Evolutionary conservation across 2,113 vertebrate genomes (phyloP).

Genomic region (Myodes glareolus): DNA sequence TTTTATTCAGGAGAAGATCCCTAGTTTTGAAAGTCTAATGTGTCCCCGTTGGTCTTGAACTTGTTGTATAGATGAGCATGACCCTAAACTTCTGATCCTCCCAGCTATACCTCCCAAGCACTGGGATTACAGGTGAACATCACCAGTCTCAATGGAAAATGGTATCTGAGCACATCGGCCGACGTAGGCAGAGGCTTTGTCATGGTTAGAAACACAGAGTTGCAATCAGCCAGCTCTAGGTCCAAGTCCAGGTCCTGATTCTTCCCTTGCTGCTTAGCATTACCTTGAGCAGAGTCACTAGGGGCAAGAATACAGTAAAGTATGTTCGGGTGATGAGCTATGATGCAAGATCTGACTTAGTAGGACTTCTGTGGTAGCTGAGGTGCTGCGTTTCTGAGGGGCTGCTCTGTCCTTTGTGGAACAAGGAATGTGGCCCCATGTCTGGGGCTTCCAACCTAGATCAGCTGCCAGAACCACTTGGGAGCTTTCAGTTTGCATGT

Average conservation of each 20-base stretch:
- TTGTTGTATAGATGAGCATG: neutral
- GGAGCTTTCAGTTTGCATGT: neutral
- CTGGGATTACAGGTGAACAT: neutral
- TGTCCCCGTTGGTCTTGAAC: neutral
- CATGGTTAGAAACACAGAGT: neutral
- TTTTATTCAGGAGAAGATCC: neutral
- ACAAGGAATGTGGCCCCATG: neutral
- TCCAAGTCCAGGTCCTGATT: neutral
- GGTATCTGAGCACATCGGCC: neutral
- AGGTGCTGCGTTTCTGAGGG: neutral
- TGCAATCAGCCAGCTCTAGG: neutral
- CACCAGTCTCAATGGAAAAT: neutral
- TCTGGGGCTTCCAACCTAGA: rapidly evolving
- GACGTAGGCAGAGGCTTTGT: too few relatives aligned
- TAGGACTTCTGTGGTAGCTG: too few relatives aligned
- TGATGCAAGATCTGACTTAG: neutral
- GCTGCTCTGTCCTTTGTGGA: neutral
- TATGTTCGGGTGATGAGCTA: neutral
- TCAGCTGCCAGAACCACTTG: neutral
- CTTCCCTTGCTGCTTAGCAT: neutral
- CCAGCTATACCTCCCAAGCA: neutral
- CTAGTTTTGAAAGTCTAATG: neutral
- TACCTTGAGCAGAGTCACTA: neutral
- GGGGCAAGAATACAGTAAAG: neutral
- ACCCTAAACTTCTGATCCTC: neutral